Evolutionary conservation across 2,888 invertebrate genomes (phyloP).

Genomic region (Petrophora chlorosata): DNA sequence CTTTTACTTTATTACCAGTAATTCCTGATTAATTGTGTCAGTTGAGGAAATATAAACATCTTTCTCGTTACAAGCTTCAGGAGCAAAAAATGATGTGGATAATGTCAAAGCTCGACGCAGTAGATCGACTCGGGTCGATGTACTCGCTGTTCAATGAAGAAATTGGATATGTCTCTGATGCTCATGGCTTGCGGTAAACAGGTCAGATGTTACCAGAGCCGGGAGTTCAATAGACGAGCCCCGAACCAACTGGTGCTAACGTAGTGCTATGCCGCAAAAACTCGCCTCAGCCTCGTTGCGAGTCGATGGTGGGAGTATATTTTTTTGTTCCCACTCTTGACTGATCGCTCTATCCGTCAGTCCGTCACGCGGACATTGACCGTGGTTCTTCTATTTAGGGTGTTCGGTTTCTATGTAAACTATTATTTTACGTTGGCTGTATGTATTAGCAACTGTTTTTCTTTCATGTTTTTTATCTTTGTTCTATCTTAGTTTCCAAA

Average conservation of each 20-base stretch:
- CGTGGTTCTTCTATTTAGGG: conserved; percentile 70
- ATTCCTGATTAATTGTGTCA: conserved; percentile 6
- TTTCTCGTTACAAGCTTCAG: background rate
- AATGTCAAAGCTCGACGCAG: conserved; percentile 34
- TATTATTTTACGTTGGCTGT: conserved; percentile 17
- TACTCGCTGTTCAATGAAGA: conserved; percentile 57
- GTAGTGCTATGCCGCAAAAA: conserved; percentile 62
- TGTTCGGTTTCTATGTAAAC: conserved; percentile 56
- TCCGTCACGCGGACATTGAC: conserved; percentile 76
- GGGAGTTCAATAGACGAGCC: conserved; percentile 64
- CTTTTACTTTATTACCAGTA: conserved; percentile 30
- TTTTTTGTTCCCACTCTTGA: conserved; percentile 73
- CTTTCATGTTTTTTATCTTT: conserved; percentile 10
- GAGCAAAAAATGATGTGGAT: conserved; percentile 30
- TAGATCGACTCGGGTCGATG: conserved; percentile 62
- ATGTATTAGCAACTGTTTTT: conserved; percentile 12
- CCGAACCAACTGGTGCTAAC: conserved; percentile 54
- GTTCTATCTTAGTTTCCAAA: background rate
- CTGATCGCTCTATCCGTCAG: conserved; percentile 67
- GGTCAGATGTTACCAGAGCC: conserved; percentile 54
- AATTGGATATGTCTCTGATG: conserved; percentile 62
- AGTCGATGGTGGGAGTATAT: conserved; percentile 59
- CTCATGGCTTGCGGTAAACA: conserved; percentile 53
- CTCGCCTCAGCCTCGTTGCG: conserved; percentile 67
- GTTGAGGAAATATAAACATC: conserved; percentile 7